Evolutionary conservation across 2,797 vertebrate genomes (phyloP).

Genomic region (Pseudomugil gertrudae): DNA sequence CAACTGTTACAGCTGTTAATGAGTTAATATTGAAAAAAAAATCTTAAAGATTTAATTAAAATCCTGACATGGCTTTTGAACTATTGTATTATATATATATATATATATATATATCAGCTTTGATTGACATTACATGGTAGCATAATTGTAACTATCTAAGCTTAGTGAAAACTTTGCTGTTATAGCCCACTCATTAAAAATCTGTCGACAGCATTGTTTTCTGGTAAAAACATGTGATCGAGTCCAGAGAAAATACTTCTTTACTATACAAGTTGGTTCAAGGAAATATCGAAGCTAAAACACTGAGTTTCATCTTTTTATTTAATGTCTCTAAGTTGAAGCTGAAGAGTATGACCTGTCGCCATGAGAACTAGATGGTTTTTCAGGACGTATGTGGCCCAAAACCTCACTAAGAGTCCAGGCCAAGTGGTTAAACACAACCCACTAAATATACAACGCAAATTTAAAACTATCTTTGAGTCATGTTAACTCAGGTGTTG

Average conservation of each 20-base stretch:
- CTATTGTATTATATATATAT: too few relatives aligned
- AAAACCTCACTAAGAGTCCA: slow-evolving; percentile 10
- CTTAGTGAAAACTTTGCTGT: slow-evolving; percentile 79
- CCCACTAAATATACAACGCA: slow-evolving; percentile 26
- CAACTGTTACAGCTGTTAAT: too few relatives aligned
- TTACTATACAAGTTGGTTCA: slow-evolving; percentile 3
- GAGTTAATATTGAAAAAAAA: too few relatives aligned
- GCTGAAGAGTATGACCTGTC: slow-evolving; percentile 36
- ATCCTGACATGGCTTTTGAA: too few relatives aligned
- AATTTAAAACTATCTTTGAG: slow-evolving; percentile 15
- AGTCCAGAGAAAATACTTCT: too few relatives aligned
- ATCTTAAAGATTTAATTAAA: too few relatives aligned
- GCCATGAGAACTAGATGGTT: slow-evolving; percentile 14
- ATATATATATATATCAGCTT: too few relatives aligned
- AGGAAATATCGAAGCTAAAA: slow-evolving; percentile 36
- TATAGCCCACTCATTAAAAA: slow-evolving; percentile 81
- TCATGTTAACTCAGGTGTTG: slow-evolving; percentile 42
- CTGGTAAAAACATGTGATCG: slow-evolving; percentile 20
- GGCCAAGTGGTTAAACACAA: slow-evolving; percentile 15
- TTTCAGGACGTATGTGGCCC: slow-evolving; percentile 30
- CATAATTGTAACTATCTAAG: slow-evolving; percentile 14
- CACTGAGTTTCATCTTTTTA: slow-evolving; percentile 32
- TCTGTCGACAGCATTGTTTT: slow-evolving; percentile 84
- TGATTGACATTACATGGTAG: not conserved
- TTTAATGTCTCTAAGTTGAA: slow-evolving; percentile 29